phyloP scores from a whole-genome alignment of 2,888 invertebrate genomes.

The Eupithecia exiguata region DNA sequence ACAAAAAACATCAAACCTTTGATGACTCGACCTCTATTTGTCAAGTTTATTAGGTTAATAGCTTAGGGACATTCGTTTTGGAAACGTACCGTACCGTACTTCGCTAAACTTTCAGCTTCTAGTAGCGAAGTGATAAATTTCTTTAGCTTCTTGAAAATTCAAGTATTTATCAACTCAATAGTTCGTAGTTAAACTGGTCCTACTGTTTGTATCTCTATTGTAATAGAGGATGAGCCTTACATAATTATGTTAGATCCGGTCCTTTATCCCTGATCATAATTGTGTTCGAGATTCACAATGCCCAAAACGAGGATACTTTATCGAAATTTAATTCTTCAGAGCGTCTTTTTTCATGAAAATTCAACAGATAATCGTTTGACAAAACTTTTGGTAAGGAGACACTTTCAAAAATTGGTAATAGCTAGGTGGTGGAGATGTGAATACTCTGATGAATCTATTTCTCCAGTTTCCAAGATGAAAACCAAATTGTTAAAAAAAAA shows the following conservation, averaged over 20 bases:
- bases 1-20: background rate
- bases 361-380: slow-evolving; percentile 10
- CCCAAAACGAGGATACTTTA: slow-evolving; percentile 35
- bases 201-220: slow-evolving; percentile 26
- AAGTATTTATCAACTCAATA: background rate
- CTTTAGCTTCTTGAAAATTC: background rate
- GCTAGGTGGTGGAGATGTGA: background rate
- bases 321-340: slow-evolving; percentile 35
- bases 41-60: background rate
- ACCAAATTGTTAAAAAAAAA: background rate
- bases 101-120: background rate
- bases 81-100: background rate
- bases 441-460: background rate
- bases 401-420: background rate
- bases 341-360: slow-evolving; percentile 39
- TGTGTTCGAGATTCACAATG: slow-evolving; percentile 50
- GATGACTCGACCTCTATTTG: background rate
- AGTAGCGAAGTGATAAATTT: background rate
- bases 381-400: slow-evolving; percentile 14
- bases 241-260: slow-evolving; percentile 63
- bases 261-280: slow-evolving; percentile 68
- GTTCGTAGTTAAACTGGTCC: background rate
- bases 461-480: background rate
- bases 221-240: slow-evolving; percentile 38
- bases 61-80: background rate